Percentiles rank a stretch among this genome's conserved stretches.
phyloP scores from a whole-genome alignment of 2,113 vertebrate species.

The Pseudorectes ferrugineus region DNA sequence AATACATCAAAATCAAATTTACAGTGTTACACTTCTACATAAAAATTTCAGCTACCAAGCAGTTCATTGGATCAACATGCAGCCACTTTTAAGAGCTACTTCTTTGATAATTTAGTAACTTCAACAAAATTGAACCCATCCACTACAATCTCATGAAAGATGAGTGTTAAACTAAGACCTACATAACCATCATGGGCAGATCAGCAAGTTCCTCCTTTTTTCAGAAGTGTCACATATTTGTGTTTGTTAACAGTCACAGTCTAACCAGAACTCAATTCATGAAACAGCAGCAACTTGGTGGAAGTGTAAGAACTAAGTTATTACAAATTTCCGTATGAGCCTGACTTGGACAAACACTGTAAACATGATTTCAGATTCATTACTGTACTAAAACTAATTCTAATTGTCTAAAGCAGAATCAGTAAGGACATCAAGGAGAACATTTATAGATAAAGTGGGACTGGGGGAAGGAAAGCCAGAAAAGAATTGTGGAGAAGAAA shows the following conservation, averaged over 20 bases:
- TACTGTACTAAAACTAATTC: slow-evolving; percentile 62
- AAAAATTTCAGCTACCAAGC: not conserved
- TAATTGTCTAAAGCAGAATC: slow-evolving; percentile 12
- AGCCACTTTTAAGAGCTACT: not conserved
- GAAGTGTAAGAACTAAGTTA: not conserved
- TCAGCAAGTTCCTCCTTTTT: not conserved
- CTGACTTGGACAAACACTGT: slow-evolving; percentile 51
- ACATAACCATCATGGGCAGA: not conserved
- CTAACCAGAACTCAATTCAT: not conserved
- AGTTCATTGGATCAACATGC: not conserved
- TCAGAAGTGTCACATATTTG: not conserved
- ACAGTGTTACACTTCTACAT: slow-evolving; percentile 38
- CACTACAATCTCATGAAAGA: not conserved
- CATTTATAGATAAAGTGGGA: slow-evolving; percentile 67
- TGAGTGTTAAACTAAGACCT: not conserved
- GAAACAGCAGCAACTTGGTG: not conserved
- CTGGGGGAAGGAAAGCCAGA: slow-evolving; percentile 56
- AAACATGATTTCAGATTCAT: slow-evolving; percentile 52
- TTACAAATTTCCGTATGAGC: not conserved
- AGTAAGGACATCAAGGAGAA: slow-evolving; percentile 61
- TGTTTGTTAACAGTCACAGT: not conserved
- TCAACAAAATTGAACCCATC: not conserved
- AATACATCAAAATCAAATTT: slow-evolving; percentile 59
- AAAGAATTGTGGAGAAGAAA: slow-evolving; percentile 65
- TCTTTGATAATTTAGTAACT: not conserved